phyloP scores from a whole-genome alignment of 2,113 vertebrate genomes.

The Hemibagrus wyckioides region DNA sequence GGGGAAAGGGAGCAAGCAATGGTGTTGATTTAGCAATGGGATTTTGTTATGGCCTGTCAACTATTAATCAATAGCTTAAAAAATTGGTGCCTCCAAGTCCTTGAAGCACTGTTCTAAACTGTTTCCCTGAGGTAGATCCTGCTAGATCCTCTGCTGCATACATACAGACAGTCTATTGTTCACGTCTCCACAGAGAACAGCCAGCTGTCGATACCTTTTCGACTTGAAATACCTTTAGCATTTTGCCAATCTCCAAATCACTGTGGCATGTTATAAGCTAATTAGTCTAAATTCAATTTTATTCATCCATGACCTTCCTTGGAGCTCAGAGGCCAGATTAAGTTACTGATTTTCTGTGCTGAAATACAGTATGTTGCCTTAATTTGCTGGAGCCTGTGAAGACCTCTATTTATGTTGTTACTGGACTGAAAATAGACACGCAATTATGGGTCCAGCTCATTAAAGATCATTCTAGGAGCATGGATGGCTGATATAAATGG shows the following conservation, averaged over 20 bases:
- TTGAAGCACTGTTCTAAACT: constrained; percentile 46
- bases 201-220: constrained; percentile 23
- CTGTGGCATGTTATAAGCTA: background rate
- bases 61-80: background rate
- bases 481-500: background rate
- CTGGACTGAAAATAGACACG: background rate
- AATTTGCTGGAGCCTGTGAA: background rate
- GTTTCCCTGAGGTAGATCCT: background rate
- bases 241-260: background rate
- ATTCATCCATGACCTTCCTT: background rate
- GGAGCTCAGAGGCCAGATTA: background rate
- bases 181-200: background rate
- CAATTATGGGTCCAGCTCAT: too few species aligned
- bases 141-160: too few species aligned
- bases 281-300: background rate
- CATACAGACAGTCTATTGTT: background rate
- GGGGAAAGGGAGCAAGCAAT: background rate
- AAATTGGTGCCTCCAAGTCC: background rate
- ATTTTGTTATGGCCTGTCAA: constrained; percentile 1
- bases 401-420: background rate
- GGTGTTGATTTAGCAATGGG: too few species aligned
- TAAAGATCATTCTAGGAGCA: background rate
- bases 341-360: background rate
- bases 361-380: background rate
- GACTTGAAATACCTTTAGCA: background rate